A percentile compares a stretch with the other conserved stretches of the same genome.
phyloP scores from a whole-genome alignment of 2,888 invertebrate species.

The Perizoma flavofasciatum region DNA sequence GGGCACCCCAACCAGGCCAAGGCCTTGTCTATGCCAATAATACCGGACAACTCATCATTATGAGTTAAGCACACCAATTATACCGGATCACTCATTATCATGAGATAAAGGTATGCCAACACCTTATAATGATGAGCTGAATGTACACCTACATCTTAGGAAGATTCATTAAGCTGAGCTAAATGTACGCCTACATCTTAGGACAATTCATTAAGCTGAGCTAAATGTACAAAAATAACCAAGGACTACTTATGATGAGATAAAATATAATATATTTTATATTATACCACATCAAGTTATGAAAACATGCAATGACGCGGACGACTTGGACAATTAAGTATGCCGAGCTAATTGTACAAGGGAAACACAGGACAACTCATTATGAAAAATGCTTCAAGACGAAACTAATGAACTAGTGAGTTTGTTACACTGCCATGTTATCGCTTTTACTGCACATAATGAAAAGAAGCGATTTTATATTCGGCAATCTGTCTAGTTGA shows the following conservation, averaged over 20 bases:
- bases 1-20: conserved; percentile 92
- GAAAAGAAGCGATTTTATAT: conserved; percentile 8
- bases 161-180: conserved; percentile 65
- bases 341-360: neutral
- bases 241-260: conserved; percentile 64
- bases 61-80: conserved; percentile 90
- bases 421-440: conserved; percentile 15
- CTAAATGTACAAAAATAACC: conserved; percentile 14
- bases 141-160: conserved; percentile 1
- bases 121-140: conserved; percentile 87
- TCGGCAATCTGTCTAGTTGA: conserved; percentile 4
- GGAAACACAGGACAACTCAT: neutral
- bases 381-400: neutral
- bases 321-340: neutral
- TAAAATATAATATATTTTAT: no score
- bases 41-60: conserved; percentile 90
- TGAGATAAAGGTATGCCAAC: conserved; percentile 90
- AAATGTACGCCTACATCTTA: conserved; percentile 8
- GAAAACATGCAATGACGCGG: no score
- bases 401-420: conserved; percentile 5
- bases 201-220: conserved; percentile 64
- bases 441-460: conserved; percentile 4
- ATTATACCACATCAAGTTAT: no score
- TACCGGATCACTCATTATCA: conserved; percentile 88
- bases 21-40: conserved; percentile 94